phyloP scores from a whole-genome alignment of 2,113 vertebrate species.

The Sturnus vulgaris region DNA sequence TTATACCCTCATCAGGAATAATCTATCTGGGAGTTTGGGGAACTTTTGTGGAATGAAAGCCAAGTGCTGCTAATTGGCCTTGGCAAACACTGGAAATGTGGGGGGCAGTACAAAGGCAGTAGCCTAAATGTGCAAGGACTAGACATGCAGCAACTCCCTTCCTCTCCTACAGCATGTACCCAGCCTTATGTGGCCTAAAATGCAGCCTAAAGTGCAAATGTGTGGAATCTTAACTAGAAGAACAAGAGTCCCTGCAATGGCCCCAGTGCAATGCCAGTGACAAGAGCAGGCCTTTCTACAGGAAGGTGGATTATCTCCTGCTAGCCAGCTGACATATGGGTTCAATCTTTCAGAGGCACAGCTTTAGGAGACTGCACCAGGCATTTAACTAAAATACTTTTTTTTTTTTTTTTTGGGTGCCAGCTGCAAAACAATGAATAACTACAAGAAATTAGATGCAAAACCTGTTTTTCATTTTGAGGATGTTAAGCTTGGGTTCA shows the following conservation, averaged over 20 bases:
- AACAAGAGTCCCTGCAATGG: neutral
- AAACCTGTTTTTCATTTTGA: neutral
- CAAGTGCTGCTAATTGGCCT: slow-evolving; percentile 10
- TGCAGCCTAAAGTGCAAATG: neutral
- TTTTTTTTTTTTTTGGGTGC: neutral
- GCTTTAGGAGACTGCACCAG: neutral
- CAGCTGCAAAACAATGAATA: neutral
- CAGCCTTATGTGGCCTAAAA: neutral
- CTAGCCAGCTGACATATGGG: neutral
- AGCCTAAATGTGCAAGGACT: neutral
- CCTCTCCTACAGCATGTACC: neutral
- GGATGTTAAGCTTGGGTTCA: neutral
- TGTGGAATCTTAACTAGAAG: neutral
- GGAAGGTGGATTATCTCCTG: neutral
- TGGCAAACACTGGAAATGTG: neutral
- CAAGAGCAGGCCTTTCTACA: neutral
- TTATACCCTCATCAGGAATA: slow-evolving; percentile 32
- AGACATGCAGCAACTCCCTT: neutral
- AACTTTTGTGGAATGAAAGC: neutral
- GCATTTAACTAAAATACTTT: neutral
- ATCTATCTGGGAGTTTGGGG: slow-evolving; percentile 5
- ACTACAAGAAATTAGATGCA: neutral
- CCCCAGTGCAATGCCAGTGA: neutral
- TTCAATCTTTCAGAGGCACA: neutral
- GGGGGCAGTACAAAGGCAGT: neutral